Conservation (phyloP, 2,113 vertebrate genomes). For the Pterocles gutturalis region DNA sequence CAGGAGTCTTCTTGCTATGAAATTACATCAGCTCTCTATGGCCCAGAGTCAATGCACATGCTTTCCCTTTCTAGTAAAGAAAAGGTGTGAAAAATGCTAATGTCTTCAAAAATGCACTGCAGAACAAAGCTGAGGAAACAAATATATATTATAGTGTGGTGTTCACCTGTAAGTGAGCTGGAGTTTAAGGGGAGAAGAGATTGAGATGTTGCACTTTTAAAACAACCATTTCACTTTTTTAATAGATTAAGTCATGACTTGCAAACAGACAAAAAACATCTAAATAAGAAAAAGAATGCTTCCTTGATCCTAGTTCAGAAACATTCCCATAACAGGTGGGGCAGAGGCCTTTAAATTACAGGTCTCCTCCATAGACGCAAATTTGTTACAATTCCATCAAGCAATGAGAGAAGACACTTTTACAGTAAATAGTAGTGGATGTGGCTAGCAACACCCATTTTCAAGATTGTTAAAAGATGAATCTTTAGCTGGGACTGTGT, state of each 20-base stretch:
- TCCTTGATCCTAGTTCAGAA: conserved; percentile 71
- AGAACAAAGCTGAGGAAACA: neutral
- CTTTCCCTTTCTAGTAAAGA: conserved; percentile 67
- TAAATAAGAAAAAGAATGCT: conserved; percentile 60
- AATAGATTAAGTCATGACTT: conserved; percentile 27
- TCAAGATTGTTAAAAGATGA: no score
- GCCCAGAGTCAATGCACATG: conserved; percentile 46
- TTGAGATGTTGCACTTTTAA: neutral
- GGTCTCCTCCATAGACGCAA: neutral
- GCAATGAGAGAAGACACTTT: neutral
- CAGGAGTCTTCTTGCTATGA: conserved; percentile 56
- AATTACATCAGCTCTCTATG: conserved; percentile 60
- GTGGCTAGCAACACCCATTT: neutral
- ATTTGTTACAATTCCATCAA: neutral
- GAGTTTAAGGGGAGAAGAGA: neutral
- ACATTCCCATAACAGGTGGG: conserved; percentile 67
- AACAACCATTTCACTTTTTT: neutral
- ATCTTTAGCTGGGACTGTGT: neutral
- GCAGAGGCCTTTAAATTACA: conserved; percentile 51
- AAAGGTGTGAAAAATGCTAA: conserved; percentile 62
- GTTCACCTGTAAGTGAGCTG: conserved; percentile 31
- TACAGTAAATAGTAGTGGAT: neutral
- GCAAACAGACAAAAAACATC: conserved; percentile 41
- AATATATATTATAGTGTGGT: neutral
- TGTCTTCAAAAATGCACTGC: neutral